A percentile compares a stretch with the other conserved stretches of the same genome.
phyloP scores from a whole-genome alignment of 2,797 vertebrate species.

The Taenioides sp. region DNA sequence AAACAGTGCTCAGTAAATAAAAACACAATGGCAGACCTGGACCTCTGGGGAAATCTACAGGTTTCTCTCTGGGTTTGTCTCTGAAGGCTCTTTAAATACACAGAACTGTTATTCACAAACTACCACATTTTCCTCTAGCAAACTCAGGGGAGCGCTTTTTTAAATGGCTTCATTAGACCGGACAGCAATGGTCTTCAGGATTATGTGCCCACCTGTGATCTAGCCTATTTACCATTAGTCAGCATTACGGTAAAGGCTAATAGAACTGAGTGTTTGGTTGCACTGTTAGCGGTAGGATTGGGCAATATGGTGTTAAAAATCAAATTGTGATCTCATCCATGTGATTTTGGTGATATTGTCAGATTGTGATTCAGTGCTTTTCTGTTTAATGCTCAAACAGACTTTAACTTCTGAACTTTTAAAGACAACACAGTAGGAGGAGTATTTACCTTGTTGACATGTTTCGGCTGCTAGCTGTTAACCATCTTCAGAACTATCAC shows the following conservation, averaged over 20 bases:
- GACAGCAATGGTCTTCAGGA: conserved; percentile 1
- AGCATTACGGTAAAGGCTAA: background rate
- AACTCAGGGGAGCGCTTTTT: background rate
- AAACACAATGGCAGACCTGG: conserved; percentile 6
- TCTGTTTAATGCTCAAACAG: too few relatives aligned
- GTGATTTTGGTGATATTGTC: too few relatives aligned
- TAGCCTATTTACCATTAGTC: background rate
- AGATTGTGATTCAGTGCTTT: too few relatives aligned
- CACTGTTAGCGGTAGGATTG: too few relatives aligned
- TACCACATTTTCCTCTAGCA: conserved; percentile 2
- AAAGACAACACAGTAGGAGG: too few relatives aligned
- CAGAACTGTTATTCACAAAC: conserved; percentile 7
- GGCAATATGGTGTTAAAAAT: too few relatives aligned
- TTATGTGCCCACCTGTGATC: background rate
- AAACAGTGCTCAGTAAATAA: conserved; percentile 1
- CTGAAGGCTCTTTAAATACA: background rate
- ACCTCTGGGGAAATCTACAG: conserved; percentile 1
- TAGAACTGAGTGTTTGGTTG: too few relatives aligned
- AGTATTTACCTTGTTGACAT: too few relatives aligned
- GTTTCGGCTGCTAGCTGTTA: too few relatives aligned
- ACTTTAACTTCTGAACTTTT: too few relatives aligned
- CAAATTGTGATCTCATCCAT: too few relatives aligned
- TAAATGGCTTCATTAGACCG: background rate
- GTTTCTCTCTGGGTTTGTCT: background rate
- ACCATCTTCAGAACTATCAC: too few relatives aligned